Conservation (phyloP, 2,113 vertebrate genomes). For the Reinhardtius hippoglossoides region DNA sequence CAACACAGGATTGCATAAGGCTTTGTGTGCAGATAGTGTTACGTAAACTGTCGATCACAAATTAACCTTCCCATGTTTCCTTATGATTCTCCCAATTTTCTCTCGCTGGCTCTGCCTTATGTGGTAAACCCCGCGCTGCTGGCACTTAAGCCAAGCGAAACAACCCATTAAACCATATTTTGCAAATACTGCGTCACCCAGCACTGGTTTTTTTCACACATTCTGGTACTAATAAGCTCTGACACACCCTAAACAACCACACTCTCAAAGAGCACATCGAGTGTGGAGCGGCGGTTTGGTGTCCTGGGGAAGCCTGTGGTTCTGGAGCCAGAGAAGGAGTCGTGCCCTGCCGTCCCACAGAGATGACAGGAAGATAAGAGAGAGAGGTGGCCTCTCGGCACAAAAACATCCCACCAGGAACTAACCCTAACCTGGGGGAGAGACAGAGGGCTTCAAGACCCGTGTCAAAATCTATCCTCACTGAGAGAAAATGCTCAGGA, state of each 20-base stretch:
- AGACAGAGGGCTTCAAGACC: slow-evolving; percentile 51
- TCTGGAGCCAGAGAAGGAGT: slow-evolving; percentile 86
- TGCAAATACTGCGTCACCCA: slow-evolving; percentile 38
- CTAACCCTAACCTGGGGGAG: slow-evolving; percentile 70
- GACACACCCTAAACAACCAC: slow-evolving; percentile 76
- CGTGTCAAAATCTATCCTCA: slow-evolving; percentile 58
- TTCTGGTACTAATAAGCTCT: slow-evolving; percentile 73
- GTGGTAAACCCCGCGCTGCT: slow-evolving; percentile 46
- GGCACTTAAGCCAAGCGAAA: slow-evolving; percentile 49
- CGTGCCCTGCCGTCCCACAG: slow-evolving; percentile 87
- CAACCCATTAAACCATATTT: slow-evolving; percentile 62
- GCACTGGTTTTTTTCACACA: slow-evolving; percentile 65
- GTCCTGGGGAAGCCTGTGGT: slow-evolving; percentile 81
- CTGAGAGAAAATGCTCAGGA: slow-evolving; percentile 37
- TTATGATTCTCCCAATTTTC: slow-evolving; percentile 38
- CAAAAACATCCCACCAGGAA: slow-evolving; percentile 80
- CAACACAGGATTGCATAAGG: not conserved
- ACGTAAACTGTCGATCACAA: slow-evolving; percentile 36
- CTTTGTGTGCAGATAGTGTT: slow-evolving; percentile 17
- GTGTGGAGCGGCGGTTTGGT: slow-evolving; percentile 78
- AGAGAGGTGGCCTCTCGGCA: slow-evolving; percentile 81
- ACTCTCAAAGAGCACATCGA: slow-evolving; percentile 60
- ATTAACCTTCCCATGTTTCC: slow-evolving; percentile 38
- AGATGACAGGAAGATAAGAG: slow-evolving; percentile 92
- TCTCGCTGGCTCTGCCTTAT: slow-evolving; percentile 26